Evolutionary conservation across 2,113 vertebrate genomes (phyloP).

Genomic region (Myiagra hebetior): DNA sequence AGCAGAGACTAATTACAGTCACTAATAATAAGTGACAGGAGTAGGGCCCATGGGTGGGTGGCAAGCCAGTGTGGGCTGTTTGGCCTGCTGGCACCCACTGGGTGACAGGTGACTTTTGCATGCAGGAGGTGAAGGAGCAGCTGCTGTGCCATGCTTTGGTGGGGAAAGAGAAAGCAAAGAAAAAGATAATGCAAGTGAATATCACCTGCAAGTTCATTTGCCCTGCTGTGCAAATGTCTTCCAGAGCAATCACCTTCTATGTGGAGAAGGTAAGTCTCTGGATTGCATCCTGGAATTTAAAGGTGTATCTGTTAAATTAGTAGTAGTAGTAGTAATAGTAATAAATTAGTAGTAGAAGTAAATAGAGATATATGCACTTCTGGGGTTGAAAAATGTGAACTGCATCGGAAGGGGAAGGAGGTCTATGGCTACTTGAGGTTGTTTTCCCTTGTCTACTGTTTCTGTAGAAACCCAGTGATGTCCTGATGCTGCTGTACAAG

Average conservation of each 20-base stretch:
- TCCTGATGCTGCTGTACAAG: slow-evolving; percentile 68
- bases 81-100: not conserved
- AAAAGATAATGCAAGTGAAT: slow-evolving; percentile 75
- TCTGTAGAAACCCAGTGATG: slow-evolving; percentile 60
- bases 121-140: slow-evolving; percentile 79
- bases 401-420: not conserved
- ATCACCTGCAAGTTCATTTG: slow-evolving; percentile 82
- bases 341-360: not conserved
- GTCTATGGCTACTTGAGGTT: not conserved
- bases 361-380: not conserved
- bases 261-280: slow-evolving; percentile 78
- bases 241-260: slow-evolving; percentile 76
- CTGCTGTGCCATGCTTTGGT: slow-evolving; percentile 80
- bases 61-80: not conserved
- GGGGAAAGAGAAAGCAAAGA: slow-evolving; percentile 65
- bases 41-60: not conserved
- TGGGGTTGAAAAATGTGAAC: not conserved
- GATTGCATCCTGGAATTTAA: not conserved
- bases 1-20: not conserved
- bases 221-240: slow-evolving; percentile 76
- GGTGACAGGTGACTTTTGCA: not conserved
- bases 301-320: not conserved
- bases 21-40: not conserved
- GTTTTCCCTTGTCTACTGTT: not conserved
- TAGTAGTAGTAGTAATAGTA: too few species aligned